Conservation (phyloP, 1,140 invertebrate species). For the Grapholita molesta region DNA sequence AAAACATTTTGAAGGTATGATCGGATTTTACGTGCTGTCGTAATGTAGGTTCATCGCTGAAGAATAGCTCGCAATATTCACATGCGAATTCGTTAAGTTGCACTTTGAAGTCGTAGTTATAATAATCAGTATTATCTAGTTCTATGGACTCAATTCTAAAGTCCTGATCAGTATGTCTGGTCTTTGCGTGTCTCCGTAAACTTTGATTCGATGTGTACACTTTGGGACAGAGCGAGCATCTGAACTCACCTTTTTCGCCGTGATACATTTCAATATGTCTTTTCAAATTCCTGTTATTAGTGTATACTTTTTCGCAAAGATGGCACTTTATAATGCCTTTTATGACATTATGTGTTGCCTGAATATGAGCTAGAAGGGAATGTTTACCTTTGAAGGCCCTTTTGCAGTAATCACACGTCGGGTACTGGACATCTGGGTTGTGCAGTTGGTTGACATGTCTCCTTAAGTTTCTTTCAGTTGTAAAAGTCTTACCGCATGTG, state of each 20-base stretch:
- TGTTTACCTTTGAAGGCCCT: conserved; percentile 48
- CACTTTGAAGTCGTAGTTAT: neutral
- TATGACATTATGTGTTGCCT: conserved; percentile 25
- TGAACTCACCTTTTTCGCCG: conserved; percentile 41
- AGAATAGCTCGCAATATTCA: conserved; percentile 36
- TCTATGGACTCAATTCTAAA: neutral
- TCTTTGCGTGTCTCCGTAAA: conserved; percentile 40
- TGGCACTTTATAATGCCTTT: conserved; percentile 38
- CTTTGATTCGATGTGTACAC: conserved; percentile 56
- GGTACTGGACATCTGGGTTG: conserved; percentile 40
- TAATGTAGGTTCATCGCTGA: conserved; percentile 35
- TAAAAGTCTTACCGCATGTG: conserved; percentile 49
- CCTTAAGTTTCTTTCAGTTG: conserved; percentile 51
- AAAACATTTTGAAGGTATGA: conserved; percentile 55
- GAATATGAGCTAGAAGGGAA: conserved; percentile 46
- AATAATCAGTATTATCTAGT: neutral
- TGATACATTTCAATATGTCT: conserved; percentile 51
- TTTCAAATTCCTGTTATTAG: conserved; percentile 48
- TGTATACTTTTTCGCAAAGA: conserved; percentile 50
- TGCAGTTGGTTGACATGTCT: conserved; percentile 48
- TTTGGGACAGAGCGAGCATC: conserved; percentile 54
- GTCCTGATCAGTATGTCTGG: conserved; percentile 28
- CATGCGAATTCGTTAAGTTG: conserved; percentile 25
- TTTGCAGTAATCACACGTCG: conserved; percentile 47
- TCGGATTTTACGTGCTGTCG: conserved; percentile 49